Base-by-base conservation (phyloP, 1,140 invertebrate species). In the Harpegnathos saltator region DNA sequence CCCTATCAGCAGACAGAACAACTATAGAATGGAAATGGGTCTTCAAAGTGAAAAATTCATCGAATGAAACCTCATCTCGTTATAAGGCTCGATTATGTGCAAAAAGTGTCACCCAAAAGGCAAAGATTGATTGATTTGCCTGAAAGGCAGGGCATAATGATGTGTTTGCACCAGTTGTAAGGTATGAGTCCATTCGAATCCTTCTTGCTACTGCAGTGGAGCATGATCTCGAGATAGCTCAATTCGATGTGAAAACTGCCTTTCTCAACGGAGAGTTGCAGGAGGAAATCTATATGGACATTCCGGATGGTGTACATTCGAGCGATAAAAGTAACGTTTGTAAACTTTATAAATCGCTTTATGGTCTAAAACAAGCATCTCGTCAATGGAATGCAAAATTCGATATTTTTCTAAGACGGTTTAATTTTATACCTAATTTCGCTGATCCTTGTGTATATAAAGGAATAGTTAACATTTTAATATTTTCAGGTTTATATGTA, bases 351-450 rank as follows among this genome's bases (percentile, higher is more conserved):
- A 94, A 93, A 84, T 88, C 90, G 3, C 33, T 95, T 2, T 95
- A 95, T 83, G 94, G 92, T 5, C 72, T 95, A 11, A 94, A 94
- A 82, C 94, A 95, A 74, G 89, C 93, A 17, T 91, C 93, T 7
- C 75, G 91, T 38, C 87, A 84, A 9, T 95, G 94, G 94, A 92
- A 94, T 83, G 74, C 89, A 19, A 88, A 73, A 14, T 87, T 91
- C 59, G 65, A 38, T 44, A n/a, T 24, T 1, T 86, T 84, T 9
- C 54, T 89, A 0, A 71, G 56, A 19, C 17, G 56, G 5, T 48
- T 83, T 14, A 69, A 52, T 0, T 44, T 83, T 3, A 22, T 29
- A 15, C 22, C 75, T 1, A 89, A 91, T n/a, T n/a, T n/a, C 38
- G 72, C 82, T 0, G 90, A 92, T 66, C 58, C 68, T n/a, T 77